Conservation (phyloP, 1,140 invertebrate species). For the Heliconius hermathena region DNA sequence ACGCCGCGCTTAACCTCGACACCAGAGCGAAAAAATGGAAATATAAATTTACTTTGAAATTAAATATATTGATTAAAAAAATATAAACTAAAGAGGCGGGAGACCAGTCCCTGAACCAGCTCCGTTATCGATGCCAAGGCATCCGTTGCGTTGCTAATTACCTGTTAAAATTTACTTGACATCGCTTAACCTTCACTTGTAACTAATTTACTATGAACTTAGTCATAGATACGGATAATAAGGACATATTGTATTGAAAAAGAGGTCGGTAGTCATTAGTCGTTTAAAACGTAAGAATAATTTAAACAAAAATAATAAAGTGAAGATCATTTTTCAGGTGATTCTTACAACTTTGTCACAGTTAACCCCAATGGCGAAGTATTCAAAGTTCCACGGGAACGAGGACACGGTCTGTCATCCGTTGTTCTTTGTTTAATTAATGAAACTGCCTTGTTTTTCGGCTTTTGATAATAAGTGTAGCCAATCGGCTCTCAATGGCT, state of each 20-base stretch:
- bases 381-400: slow-evolving; percentile 73
- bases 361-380: slow-evolving; percentile 63
- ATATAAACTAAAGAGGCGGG: background rate
- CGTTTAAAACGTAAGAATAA: slow-evolving; percentile 25
- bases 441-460: slow-evolving; percentile 48
- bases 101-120: slow-evolving; percentile 52
- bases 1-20: too few species aligned
- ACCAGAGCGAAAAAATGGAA: too few species aligned
- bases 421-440: slow-evolving; percentile 62
- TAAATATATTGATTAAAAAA: background rate
- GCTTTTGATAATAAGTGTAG: slow-evolving; percentile 39
- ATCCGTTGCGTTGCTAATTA: slow-evolving; percentile 70
- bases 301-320: slow-evolving; percentile 29
- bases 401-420: slow-evolving; percentile 53
- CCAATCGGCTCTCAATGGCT: slow-evolving; percentile 34
- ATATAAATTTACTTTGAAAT: background rate
- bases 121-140: slow-evolving; percentile 72
- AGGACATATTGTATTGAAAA: background rate
- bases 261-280: slow-evolving; percentile 30
- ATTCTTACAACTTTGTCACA: slow-evolving; percentile 74
- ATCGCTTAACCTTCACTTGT: slow-evolving; percentile 68
- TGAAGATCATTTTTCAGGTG: slow-evolving; percentile 64
- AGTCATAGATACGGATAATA: slow-evolving; percentile 19
- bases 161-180: slow-evolving; percentile 79
- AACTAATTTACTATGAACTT: slow-evolving; percentile 48